Percentiles rank a stretch among this genome's conserved stretches.
phyloP scores from a whole-genome alignment of 2,888 invertebrate genomes.

The Elmis aenea region DNA sequence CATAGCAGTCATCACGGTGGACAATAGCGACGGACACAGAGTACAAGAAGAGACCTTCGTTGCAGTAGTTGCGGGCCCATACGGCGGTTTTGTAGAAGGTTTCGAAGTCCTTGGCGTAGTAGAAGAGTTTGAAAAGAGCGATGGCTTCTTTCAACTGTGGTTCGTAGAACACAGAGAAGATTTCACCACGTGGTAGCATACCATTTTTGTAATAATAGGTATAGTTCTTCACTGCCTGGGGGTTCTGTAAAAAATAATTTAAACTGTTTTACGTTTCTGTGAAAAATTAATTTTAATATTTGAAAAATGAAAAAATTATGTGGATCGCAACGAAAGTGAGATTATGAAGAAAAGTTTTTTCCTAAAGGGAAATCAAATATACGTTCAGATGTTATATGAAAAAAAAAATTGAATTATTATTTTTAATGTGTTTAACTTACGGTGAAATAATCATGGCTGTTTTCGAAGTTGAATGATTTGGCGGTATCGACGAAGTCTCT shows the following conservation, averaged over 20 bases:
- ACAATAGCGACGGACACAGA: constrained; percentile 58
- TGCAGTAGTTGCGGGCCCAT: constrained; percentile 62
- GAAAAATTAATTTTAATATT: no score
- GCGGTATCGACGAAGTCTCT: no score
- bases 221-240: constrained; percentile 55
- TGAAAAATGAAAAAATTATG: no score
- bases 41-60: constrained; percentile 66
- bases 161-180: constrained; percentile 59
- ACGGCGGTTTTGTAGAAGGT: constrained; percentile 66
- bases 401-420: no score
- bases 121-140: constrained; percentile 61
- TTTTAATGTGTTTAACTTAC: no score
- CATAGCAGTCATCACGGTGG: constrained; percentile 59
- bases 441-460: no score
- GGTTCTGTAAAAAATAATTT: constrained; percentile 49
- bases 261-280: no score
- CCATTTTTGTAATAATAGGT: constrained; percentile 52
- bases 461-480: no score
- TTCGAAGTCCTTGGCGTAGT: constrained; percentile 65
- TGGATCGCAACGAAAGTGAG: no score
- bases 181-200: constrained; percentile 54
- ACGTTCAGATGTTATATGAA: no score
- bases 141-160: constrained; percentile 59
- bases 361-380: no score
- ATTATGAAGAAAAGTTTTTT: no score